Evolutionary conservation across 2,113 vertebrate species (phyloP).

Genomic region (Cacatua alba): DNA sequence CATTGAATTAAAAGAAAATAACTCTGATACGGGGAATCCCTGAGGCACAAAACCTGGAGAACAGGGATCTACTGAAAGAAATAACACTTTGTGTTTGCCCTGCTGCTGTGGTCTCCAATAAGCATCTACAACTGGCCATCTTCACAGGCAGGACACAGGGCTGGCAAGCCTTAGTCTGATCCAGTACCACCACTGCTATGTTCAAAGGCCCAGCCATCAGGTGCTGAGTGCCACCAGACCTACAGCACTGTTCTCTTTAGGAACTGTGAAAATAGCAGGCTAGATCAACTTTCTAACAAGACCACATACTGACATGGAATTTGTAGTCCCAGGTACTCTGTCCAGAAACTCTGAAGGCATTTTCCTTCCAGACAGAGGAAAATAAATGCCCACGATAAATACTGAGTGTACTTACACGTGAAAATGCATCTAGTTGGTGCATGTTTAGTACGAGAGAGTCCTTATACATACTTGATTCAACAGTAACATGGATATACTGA

Average conservation of each 20-base stretch:
- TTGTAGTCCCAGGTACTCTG: neutral
- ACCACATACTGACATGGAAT: neutral
- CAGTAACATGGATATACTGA: neutral
- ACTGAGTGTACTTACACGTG: neutral
- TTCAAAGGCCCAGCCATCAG: neutral
- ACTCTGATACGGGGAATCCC: neutral
- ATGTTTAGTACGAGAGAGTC: neutral
- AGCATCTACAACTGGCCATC: accelerated
- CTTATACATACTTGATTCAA: neutral
- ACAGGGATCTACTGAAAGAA: neutral
- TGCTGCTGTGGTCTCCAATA: neutral
- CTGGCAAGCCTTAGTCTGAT: neutral
- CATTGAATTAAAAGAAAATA: neutral
- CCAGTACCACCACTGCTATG: accelerated
- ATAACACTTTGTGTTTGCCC: neutral
- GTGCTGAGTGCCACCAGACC: neutral
- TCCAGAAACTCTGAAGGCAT: neutral
- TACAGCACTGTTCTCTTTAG: neutral
- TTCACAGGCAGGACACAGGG: neutral
- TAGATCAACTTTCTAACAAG: neutral
- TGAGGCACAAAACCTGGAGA: neutral
- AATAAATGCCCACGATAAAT: neutral
- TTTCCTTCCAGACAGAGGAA: neutral
- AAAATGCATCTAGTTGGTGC: neutral
- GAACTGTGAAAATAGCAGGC: neutral